A percentile compares a stretch with the other conserved stretches of the same genome.
Evolutionary conservation across 2,113 vertebrate species (phyloP).

Genomic region (Ploceus nigricollis): DNA sequence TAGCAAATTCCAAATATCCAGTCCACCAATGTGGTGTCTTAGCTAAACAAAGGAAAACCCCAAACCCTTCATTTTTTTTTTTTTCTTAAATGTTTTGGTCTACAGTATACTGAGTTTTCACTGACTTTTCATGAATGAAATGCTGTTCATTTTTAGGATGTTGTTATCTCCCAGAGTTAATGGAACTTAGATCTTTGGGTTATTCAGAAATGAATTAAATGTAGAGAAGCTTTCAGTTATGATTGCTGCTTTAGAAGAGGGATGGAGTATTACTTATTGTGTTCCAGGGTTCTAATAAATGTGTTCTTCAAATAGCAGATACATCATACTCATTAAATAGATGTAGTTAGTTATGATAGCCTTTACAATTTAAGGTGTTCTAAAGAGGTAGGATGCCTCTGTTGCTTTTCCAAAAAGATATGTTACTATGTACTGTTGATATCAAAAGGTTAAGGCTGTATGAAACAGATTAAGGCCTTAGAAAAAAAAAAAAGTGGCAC

Average conservation of each 20-base stretch:
- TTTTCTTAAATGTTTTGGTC: background rate
- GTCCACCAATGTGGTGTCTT: background rate
- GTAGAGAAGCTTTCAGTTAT: background rate
- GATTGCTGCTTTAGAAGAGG: background rate
- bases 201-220: background rate
- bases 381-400: background rate
- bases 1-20: background rate
- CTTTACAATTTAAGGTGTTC: background rate
- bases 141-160: background rate
- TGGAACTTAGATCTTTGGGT: background rate
- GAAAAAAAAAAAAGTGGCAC: background rate
- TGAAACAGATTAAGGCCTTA: background rate
- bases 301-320: background rate
- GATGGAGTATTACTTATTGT: background rate
- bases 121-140: background rate
- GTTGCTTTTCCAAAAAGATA: background rate
- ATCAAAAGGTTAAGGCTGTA: background rate
- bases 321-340: rapidly evolving
- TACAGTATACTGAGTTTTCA: background rate
- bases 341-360: background rate
- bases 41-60: background rate
- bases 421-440: rapidly evolving
- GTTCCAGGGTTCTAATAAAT: background rate
- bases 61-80: background rate
- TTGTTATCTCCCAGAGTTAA: background rate